Evolutionary conservation across 2,888 invertebrate genomes (phyloP), one percentile per base, ranked within the genome.

Genomic region (Pristionchus japonicus): DNA sequence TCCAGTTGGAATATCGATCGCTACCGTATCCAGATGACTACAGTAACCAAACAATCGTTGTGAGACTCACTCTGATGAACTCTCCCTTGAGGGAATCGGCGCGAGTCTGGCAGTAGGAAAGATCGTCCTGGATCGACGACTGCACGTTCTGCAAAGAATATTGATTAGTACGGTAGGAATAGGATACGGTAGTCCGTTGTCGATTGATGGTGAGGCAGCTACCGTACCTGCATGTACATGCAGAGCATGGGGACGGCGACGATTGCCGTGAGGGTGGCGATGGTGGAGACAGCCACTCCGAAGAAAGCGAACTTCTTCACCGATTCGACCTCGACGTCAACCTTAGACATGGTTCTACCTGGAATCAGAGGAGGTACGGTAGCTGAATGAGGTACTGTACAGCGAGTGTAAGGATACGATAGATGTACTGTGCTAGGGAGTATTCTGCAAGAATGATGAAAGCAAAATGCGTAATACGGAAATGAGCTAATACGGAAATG

Each of bases 191-290:
- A 49, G 17, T 82, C n/a, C 47, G 52, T n/a, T 57, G 13, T 77
- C 40, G 52, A 64, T 57, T 40, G 31, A 4, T 13, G n/a, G 23
- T 3, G 23, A 70, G 43, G n/a, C 0, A 27, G 20, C 37, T 86
- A 67, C 74, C 47, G 82, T 82, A 82, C 84, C 89, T 94, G 94
- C 90, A 93, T 92, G 90, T 94, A 93, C 89, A 93, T 92, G 89
- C 93, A 92, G 40, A 93, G 91, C 93, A 93, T 93, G 57, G 93
- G 93, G 34, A 93, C 92, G 57, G 93, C 92, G 77, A 93, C 90
- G 87, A 93, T 93, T 82, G 93, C 93, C 40, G 93, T 93, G 23
- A 93, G 88, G 15, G 93, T 93, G 88, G 93, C 93, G 34, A 93
- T 91, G 17, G 93, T 93, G 43, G 90, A 90, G 88, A 91, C 88